These are phyloP conservation scores for Archips xylosteana DNA, from an alignment of 2,888 invertebrate genomes.

Conservation along the genomic window DNA sequence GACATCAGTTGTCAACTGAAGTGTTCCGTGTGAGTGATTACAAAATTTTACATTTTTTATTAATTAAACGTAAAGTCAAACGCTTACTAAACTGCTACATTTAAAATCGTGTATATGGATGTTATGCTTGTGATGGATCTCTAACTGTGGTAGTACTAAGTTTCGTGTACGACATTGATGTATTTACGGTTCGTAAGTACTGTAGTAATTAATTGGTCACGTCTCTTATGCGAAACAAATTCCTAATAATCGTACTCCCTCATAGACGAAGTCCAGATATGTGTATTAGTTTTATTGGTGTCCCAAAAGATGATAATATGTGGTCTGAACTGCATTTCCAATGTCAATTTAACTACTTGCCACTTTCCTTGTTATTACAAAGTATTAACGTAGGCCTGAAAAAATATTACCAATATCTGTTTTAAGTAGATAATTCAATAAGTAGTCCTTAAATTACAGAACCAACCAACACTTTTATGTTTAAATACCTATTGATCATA, in stretches of 20 bases:
- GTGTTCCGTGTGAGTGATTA: conserved; percentile 46
- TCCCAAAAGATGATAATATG: not conserved
- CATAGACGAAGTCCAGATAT: conserved; percentile 9
- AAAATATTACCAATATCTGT: not conserved
- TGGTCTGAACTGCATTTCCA: not conserved
- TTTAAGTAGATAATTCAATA: not conserved
- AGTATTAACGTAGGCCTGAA: not conserved
- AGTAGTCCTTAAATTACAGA: not conserved
- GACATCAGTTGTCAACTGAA: conserved; percentile 42
- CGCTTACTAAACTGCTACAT: conserved; percentile 19
- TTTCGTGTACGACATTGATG: conserved; percentile 65
- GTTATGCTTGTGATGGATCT: conserved; percentile 30
- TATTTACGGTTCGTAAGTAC: conserved; percentile 71
- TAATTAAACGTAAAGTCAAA: conserved; percentile 29
- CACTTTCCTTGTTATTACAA: not conserved
- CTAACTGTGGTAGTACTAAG: conserved; percentile 23
- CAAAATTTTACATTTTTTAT: conserved; percentile 42
- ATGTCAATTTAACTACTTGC: not conserved
- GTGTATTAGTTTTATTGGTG: not conserved
- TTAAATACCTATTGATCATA: not conserved
- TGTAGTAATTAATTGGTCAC: conserved; percentile 66
- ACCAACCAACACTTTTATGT: not conserved
- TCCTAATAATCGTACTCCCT: conserved; percentile 29
- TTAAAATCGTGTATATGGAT: conserved; percentile 45
- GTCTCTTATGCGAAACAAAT: conserved; percentile 54